phyloP scores from a whole-genome alignment of 2,888 invertebrate genomes.

The Drosophila barbarae region DNA sequence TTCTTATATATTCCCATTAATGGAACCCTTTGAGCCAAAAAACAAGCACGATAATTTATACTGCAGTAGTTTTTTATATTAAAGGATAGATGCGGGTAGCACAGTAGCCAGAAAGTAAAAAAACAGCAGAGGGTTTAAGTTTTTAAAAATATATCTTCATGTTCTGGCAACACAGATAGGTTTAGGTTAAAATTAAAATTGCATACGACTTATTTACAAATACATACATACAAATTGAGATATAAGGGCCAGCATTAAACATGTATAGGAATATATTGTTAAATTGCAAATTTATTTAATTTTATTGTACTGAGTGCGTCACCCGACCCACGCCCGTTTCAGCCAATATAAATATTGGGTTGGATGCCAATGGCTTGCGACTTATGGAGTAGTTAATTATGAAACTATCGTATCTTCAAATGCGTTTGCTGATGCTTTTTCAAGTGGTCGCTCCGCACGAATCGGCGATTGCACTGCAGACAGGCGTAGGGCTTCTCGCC shows the following conservation, averaged over 20 bases:
- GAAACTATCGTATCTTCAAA: conserved; percentile 67
- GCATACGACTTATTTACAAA: conserved; percentile 32
- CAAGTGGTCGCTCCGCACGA: conserved; percentile 76
- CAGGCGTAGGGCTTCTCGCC: conserved; percentile 77
- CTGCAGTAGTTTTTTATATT: conserved; percentile 23
- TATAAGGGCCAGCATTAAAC: conserved; percentile 35
- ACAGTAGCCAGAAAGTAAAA: conserved; percentile 26
- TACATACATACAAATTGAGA: conserved; percentile 36
- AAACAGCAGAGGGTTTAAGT: conserved; percentile 17
- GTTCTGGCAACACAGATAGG: conserved; percentile 32
- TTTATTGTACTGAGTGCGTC: conserved; percentile 67
- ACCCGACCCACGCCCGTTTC: conserved; percentile 60
- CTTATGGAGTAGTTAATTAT: conserved; percentile 44
- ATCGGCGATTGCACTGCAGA: conserved; percentile 70
- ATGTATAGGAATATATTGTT: conserved; percentile 38
- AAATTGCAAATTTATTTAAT: conserved; percentile 56
- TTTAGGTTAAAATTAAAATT: conserved; percentile 34
- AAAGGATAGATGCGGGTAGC: background rate
- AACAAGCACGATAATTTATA: conserved; percentile 5
- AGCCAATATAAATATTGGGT: conserved; percentile 55
- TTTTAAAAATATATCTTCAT: conserved; percentile 34
- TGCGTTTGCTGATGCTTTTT: conserved; percentile 77
- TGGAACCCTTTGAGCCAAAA: background rate
- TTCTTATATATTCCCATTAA: background rate
- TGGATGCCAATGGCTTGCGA: conserved; percentile 62